Percentiles rank a stretch among this genome's conserved stretches.
Conservation (phyloP, 1,140 invertebrate genomes). For the Penaeus chinensis region DNA sequence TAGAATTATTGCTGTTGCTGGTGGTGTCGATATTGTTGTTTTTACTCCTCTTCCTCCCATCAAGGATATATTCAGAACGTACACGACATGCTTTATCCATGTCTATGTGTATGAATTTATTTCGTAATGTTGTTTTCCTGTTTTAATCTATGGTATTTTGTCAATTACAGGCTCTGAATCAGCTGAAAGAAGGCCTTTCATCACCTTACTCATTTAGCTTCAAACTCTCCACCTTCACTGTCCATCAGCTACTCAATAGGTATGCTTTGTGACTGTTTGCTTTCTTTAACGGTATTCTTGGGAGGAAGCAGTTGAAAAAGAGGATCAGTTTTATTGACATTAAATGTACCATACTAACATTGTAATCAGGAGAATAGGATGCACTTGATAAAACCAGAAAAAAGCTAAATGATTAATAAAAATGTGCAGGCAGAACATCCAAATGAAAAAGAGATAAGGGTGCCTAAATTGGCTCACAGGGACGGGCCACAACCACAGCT, state of each 20-base stretch:
- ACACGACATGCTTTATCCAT: no score
- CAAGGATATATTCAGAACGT: no score
- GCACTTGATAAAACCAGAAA: no score
- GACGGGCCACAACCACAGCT: no score
- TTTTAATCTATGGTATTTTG: not conserved
- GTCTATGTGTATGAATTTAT: not conserved
- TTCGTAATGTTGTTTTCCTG: not conserved
- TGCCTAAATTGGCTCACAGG: no score
- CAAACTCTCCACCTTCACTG: not conserved
- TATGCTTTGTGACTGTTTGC: not conserved
- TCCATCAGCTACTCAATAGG: slow-evolving; percentile 1
- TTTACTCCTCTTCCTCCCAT: no score
- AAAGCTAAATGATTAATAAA: no score
- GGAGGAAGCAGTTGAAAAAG: not conserved
- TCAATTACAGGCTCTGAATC: not conserved
- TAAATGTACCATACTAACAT: no score
- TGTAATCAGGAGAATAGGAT: no score
- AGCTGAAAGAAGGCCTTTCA: not conserved
- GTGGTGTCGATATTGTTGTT: no score
- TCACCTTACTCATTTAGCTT: slow-evolving; percentile 13
- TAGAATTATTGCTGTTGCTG: not conserved
- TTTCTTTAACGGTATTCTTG: not conserved
- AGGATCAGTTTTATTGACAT: not conserved
- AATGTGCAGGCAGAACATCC: no score
- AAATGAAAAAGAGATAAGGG: no score